Evolutionary conservation across 37 sponge, comb jelly and placozoan species (phyloP).

Genomic region (Eunapius fragilis): DNA sequence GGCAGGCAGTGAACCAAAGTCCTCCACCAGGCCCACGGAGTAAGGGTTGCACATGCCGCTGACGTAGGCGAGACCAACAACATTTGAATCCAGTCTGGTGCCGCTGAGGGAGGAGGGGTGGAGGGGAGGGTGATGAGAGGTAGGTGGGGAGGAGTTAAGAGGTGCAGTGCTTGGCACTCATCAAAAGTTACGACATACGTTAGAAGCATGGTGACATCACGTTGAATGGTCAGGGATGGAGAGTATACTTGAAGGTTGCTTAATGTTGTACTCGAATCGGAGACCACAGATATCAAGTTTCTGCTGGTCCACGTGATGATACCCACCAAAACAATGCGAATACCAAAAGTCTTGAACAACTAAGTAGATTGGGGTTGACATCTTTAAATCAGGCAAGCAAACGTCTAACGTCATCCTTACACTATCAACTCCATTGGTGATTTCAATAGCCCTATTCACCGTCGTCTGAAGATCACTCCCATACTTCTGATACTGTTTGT

Average conservation of each 20-base stretch:
- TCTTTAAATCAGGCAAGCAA: no score
- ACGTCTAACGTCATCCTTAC: neutral
- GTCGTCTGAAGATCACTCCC: slow-evolving; percentile 19
- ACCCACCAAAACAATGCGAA: neutral
- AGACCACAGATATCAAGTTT: neutral
- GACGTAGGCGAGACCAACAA: slow-evolving; percentile 56
- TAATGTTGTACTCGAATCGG: neutral
- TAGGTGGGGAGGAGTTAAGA: no score
- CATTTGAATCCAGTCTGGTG: slow-evolving; percentile 23
- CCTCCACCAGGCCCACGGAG: slow-evolving; percentile 43
- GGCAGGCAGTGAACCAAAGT: slow-evolving; percentile 22
- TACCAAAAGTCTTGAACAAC: neutral
- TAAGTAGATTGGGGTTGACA: neutral
- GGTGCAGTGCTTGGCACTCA: no score
- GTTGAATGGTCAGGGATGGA: neutral
- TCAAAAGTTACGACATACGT: neutral
- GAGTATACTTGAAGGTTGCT: neutral
- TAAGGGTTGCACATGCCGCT: slow-evolving; percentile 50
- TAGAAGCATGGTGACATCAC: neutral
- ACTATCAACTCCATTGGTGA: slow-evolving; percentile 34
- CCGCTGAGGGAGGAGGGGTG: slow-evolving; percentile 24
- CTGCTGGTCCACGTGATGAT: neutral
- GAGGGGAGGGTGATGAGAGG: neutral
- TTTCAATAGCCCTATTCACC: slow-evolving; percentile 34
- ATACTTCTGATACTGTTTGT: slow-evolving; percentile 17